Conservation (phyloP, 2,888 invertebrate species). For the Anaspis maculata region DNA sequence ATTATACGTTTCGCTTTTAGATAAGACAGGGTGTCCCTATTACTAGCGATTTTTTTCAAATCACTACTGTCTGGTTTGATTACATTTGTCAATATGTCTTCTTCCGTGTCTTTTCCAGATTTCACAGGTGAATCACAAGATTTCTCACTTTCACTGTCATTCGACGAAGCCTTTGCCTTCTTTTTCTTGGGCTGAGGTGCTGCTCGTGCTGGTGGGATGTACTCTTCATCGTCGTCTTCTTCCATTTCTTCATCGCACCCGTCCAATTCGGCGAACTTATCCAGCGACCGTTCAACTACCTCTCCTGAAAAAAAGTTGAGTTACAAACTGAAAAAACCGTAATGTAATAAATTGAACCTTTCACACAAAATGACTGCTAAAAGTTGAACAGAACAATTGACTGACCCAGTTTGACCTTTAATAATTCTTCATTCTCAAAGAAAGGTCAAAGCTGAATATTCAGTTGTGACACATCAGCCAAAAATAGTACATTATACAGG, state of each 20-base stretch:
- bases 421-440: too few species aligned
- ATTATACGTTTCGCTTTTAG: constrained; percentile 39
- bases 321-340: too few species aligned
- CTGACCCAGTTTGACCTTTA: too few species aligned
- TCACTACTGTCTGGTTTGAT: constrained; percentile 32
- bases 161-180: constrained; percentile 21
- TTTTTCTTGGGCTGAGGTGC: constrained; percentile 5
- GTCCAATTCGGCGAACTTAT: constrained; percentile 25
- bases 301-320: constrained; percentile 45
- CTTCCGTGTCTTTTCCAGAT: constrained; percentile 17
- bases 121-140: too few species aligned
- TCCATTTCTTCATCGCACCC: constrained; percentile 18
- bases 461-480: too few species aligned
- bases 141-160: constrained; percentile 20
- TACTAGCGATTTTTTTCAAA: constrained; percentile 26
- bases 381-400: too few species aligned
- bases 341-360: too few species aligned
- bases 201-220: constrained; percentile 1
- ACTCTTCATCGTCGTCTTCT: constrained; percentile 13
- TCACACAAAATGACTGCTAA: too few species aligned
- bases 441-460: too few species aligned
- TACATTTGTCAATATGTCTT: constrained; percentile 23
- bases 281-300: constrained; percentile 45
- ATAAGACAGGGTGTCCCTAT: constrained; percentile 36
- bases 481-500: too few species aligned